Evolutionary conservation across 2,797 vertebrate genomes (phyloP).

Genomic region (Eulemur coronatus): DNA sequence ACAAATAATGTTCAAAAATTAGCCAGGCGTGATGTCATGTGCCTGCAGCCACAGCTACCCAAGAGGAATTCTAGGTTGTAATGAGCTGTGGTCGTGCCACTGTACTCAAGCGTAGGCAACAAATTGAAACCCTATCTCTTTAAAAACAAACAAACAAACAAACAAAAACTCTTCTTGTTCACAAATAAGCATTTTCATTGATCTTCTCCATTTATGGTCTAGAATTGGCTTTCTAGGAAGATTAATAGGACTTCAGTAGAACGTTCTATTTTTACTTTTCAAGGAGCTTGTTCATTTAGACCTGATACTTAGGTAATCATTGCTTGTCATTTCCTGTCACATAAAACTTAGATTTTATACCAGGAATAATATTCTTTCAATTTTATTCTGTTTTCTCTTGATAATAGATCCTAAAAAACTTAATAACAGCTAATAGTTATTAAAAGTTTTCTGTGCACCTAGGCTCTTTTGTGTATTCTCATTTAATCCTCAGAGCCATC

Average conservation of each 20-base stretch:
- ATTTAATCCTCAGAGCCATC: not conserved
- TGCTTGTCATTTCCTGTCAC: constrained; percentile 5
- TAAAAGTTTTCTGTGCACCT: not conserved
- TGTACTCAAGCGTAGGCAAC: not conserved
- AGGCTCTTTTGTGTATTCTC: not conserved
- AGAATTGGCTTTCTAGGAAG: constrained; percentile 34
- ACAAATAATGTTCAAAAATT: not conserved
- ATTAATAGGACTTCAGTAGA: not conserved
- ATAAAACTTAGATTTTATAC: constrained; percentile 4
- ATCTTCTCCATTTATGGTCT: constrained; percentile 13
- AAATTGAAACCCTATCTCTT: not conserved
- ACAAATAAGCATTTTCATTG: constrained; percentile 36
- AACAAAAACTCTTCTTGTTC: not conserved
- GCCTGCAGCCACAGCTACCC: not conserved
- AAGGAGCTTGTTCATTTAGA: constrained; percentile 40
- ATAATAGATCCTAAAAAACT: not conserved
- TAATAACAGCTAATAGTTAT: not conserved
- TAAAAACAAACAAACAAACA: not conserved
- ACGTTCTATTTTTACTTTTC: constrained; percentile 42
- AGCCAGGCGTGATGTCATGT: not conserved
- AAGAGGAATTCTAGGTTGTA: not conserved
- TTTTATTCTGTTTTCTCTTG: constrained; percentile 26
- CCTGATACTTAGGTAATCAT: not conserved
- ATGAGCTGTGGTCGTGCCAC: not conserved
- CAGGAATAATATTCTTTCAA: not conserved